Percentiles rank a stretch among this genome's conserved stretches.
Conservation (phyloP, 2,888 invertebrate species). For the Lobophora halterata region DNA sequence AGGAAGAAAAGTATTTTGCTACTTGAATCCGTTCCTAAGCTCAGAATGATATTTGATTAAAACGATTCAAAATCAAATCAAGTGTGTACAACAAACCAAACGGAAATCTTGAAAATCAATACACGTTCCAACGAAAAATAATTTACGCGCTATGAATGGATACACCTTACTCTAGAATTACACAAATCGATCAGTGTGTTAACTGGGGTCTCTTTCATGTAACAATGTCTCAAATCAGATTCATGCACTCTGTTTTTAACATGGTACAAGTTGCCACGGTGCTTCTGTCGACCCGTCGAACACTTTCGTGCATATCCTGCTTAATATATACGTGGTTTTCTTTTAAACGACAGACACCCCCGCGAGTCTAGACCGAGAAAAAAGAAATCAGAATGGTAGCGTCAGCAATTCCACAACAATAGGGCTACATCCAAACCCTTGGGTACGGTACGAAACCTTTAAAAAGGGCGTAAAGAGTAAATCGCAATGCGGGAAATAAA, state of each 20-base stretch:
- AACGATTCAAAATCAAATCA: slow-evolving; percentile 38
- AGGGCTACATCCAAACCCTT: slow-evolving; percentile 22
- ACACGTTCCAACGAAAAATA: too few relatives aligned
- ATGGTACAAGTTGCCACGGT: too few relatives aligned
- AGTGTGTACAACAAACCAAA: slow-evolving; percentile 32
- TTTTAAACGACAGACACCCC: slow-evolving; percentile 9
- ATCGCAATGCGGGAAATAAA: slow-evolving; percentile 39
- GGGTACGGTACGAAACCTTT: slow-evolving; percentile 32
- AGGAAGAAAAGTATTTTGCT: slow-evolving; percentile 30
- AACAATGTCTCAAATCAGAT: neutral
- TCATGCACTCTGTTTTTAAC: too few relatives aligned
- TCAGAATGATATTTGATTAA: slow-evolving; percentile 36
- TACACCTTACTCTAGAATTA: too few relatives aligned
- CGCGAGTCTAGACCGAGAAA: slow-evolving; percentile 23
- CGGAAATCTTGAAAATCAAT: too few relatives aligned
- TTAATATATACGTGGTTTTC: slow-evolving; percentile 4
- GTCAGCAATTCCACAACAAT: slow-evolving; percentile 21
- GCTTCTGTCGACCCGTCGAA: too few relatives aligned
- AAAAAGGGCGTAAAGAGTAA: slow-evolving; percentile 37
- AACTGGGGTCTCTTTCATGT: too few relatives aligned
- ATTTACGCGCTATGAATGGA: neutral
- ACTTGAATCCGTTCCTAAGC: slow-evolving; percentile 31
- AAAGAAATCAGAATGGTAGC: slow-evolving; percentile 8
- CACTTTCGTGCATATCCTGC: too few relatives aligned
- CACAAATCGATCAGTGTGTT: too few relatives aligned